Base-by-base conservation (phyloP, 2,888 invertebrate species). In the Caenorhabditis plicata region DNA sequence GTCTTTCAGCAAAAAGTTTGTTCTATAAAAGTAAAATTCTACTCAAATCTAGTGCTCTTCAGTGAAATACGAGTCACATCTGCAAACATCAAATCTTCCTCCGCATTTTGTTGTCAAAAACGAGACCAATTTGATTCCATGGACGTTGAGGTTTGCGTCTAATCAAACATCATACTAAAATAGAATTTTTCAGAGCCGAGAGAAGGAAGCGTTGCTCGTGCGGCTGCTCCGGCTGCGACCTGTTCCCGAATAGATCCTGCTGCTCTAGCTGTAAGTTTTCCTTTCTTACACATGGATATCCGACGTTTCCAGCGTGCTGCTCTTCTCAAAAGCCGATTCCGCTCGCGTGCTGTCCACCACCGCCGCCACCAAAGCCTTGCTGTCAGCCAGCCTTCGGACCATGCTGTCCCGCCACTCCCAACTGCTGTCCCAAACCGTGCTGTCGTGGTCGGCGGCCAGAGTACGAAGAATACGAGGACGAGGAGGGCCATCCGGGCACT, bases 341-440 rank as follows among this genome's bases (percentile, higher is more conserved):
- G 1, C 63, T 75, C 7, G 75, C 75, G n/a, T 75, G 75, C 41
- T 75, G 75, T 33, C 74, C 74, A 8, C 75, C 75, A 23, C 75
- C 75, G 0, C 75, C 75, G 0, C 71, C 75, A 19, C 75, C 75
- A 29, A 75, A 75, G 41, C 75, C 74, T 8, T 75, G 75, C 38
- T 75, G 75, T 35, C 69, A 69, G 40, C 69, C 74, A 2, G 68
- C 70, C 5, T 75, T 64, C 55, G 75, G 75, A 3, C 75, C 75
- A 3, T 75, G 75, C 45, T 75, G 75, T 36, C 75, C 75, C 26
- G 69, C 72, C 11, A 70, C 73, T 2, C 74, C 72, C 5, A 68
- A 74, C 41, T 75, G 75, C 25, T 75, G 75, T 51, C 69, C 70
- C 2, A 65, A 63, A 22, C 66, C 66, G 4, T 75, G 75, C 41